phyloP scores from a whole-genome alignment of 2,888 invertebrate genomes.

The Lucinisca nassula region DNA sequence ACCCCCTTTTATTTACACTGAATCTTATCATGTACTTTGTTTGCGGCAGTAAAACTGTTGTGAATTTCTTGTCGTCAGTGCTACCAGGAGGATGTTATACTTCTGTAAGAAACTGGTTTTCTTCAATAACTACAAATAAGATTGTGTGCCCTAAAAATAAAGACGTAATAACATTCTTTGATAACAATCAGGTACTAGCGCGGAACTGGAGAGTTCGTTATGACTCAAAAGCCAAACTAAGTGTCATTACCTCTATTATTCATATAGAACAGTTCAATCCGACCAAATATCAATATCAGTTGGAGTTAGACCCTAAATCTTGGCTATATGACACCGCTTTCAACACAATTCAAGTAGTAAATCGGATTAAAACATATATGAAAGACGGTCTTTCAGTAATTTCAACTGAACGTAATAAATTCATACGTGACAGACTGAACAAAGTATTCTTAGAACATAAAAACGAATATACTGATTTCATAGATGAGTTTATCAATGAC shows the following conservation, averaged over 20 bases:
- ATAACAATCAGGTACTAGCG: constrained; percentile 17
- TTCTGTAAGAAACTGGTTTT: neutral
- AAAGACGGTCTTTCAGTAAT: neutral
- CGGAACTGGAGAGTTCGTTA: constrained; percentile 19
- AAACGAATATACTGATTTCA: neutral
- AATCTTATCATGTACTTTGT: neutral
- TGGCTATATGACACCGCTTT: neutral
- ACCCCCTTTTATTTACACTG: neutral
- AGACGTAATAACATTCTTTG: neutral
- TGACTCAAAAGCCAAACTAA: neutral
- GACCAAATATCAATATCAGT: neutral
- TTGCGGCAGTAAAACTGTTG: neutral
- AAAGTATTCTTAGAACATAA: neutral
- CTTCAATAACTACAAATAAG: neutral
- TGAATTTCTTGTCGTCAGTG: neutral
- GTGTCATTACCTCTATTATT: constrained; percentile 6
- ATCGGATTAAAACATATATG: neutral
- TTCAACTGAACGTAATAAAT: neutral
- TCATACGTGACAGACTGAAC: neutral
- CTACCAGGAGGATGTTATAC: neutral
- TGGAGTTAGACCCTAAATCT: neutral
- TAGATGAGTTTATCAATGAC: neutral
- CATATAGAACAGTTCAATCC: neutral
- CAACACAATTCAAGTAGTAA: neutral
- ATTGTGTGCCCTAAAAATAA: neutral